Evolutionary conservation across 1,140 invertebrate genomes (phyloP).

Genomic region (Acromyrmex echinatior): DNA sequence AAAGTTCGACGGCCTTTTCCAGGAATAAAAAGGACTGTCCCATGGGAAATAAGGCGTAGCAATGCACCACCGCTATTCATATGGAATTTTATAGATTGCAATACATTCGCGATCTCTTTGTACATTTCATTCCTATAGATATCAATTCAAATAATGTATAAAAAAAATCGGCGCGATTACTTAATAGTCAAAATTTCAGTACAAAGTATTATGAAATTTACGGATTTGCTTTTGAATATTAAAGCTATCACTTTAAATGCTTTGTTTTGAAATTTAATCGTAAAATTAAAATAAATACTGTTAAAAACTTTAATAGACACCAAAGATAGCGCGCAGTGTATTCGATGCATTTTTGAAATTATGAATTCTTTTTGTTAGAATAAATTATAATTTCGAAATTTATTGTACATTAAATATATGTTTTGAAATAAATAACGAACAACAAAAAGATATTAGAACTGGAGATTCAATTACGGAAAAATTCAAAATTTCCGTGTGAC

Average conservation of each 20-base stretch:
- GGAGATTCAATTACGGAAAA: neutral
- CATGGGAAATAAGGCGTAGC: constrained; percentile 56
- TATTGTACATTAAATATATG: neutral
- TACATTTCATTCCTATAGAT: neutral
- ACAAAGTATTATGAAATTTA: neutral
- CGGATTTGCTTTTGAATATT: neutral
- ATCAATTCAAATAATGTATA: neutral
- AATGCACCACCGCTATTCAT: constrained; percentile 1
- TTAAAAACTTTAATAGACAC: constrained; percentile 9
- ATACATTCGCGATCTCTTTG: neutral
- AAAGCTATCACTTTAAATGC: neutral
- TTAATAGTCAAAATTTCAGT: neutral
- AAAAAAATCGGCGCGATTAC: neutral
- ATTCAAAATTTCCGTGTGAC: neutral
- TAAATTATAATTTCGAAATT: constrained; percentile 17
- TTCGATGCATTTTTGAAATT: neutral
- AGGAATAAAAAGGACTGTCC: constrained; percentile 28
- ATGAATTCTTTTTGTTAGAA: neutral
- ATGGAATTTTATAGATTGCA: constrained; percentile 38
- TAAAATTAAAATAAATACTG: constrained; percentile 11
- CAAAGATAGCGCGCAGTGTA: neutral
- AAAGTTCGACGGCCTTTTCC: constrained; percentile 41
- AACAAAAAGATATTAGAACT: neutral
- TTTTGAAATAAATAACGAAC: neutral
- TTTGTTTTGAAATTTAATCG: neutral